Base-by-base conservation (phyloP, 1,140 invertebrate genomes). In the Aphaenogaster ashmeadi region DNA sequence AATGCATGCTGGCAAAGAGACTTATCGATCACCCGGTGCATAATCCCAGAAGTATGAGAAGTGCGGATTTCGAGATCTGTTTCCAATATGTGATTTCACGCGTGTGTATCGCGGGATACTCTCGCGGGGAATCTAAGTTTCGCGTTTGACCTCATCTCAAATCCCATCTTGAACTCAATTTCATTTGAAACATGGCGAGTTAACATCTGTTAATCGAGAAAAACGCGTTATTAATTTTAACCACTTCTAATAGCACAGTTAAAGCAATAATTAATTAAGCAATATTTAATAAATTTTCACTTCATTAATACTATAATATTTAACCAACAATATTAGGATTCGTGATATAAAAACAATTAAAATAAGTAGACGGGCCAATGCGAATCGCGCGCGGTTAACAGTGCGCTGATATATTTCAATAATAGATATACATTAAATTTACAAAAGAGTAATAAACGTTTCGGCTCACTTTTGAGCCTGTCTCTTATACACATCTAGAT, bases 61-160 rank as follows among this genome's bases (percentile, higher is more conserved):
- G 79, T 27, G 7, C 54, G 60, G 75, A 18, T 80, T 88, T 36
- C 50, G 44, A 86, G 47, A 85, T 85, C 71, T 74, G 62, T 87
- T 83, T 83, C 66, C 69, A 66, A 33, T 41, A 62, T 56, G 50
- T 56, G 66, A 83, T 79, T 72, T 58, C 15, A 58, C 52, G 21
- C 36, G 36, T 27, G 9, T 50, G 33, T 50, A 66, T 52, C 44
- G 87, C 33, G 71, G 1, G 11, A 50, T 74, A 41, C n/a, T 56
- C 50, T 56, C 71, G 52, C 36, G 71, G 52, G 71, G 18, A 74
- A 74, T 38, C 66, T 5, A 69, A 69, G 66, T 69, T 69, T 69
- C 66, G 41, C 41, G 11, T 50, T 27, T 2, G 44, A 69, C 13
- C 27, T 47, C 41, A 27, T 56, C 54, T 21, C 52, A 13, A 21